Evolutionary conservation across 1,140 invertebrate genomes (phyloP).

Genomic region (Pseudomyrmex dendroicus): DNA sequence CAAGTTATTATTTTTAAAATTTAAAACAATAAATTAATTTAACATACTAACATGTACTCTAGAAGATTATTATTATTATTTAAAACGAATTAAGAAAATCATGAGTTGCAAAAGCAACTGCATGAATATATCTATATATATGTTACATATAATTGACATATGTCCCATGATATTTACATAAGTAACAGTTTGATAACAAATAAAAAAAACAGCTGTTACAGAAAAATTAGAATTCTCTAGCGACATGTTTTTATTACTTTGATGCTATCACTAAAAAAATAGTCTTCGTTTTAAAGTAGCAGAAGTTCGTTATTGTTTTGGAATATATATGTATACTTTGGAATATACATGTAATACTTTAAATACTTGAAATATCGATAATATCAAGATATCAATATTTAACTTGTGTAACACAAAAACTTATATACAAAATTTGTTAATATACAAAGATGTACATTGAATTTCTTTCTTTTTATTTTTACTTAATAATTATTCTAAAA

Average conservation of each 20-base stretch:
- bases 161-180: conserved; percentile 64
- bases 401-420: conserved; percentile 16
- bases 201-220: conserved; percentile 70
- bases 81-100: conserved; percentile 62
- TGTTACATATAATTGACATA: conserved; percentile 72
- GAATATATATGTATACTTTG: conserved; percentile 34
- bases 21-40: conserved; percentile 9
- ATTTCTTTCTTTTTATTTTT: conserved; percentile 1
- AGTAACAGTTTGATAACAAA: conserved; percentile 70
- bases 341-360: conserved; percentile 13
- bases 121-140: conserved; percentile 64
- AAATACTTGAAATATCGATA: conserved; percentile 7
- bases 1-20: too few relatives aligned
- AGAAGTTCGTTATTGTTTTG: conserved; percentile 30
- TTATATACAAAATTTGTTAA: conserved; percentile 48
- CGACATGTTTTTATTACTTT: conserved; percentile 61
- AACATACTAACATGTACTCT: not conserved
- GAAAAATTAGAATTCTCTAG: conserved; percentile 60
- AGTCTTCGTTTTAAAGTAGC: conserved; percentile 47
- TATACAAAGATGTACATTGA: conserved; percentile 11
- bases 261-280: conserved; percentile 48
- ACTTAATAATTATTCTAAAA: too few relatives aligned
- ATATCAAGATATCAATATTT: conserved; percentile 24
- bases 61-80: not conserved
- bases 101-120: conserved; percentile 57